Percentiles rank a stretch among this genome's conserved stretches.
Evolutionary conservation across 2,888 invertebrate genomes (phyloP).

Genomic region (Xylocampa areola): DNA sequence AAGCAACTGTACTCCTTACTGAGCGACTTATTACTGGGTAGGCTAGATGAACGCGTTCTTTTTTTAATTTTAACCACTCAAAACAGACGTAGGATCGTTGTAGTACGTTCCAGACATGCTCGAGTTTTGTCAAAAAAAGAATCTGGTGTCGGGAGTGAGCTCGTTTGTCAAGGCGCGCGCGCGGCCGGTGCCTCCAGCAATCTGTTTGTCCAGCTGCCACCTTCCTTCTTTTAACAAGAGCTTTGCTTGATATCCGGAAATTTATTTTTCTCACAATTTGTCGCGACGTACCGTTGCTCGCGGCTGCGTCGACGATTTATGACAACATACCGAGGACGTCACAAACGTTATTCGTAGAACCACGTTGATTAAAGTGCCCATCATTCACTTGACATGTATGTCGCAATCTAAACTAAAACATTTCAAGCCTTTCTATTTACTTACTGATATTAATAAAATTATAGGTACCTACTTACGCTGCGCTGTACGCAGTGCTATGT

Average conservation of each 20-base stretch:
- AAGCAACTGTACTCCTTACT: slow-evolving; percentile 15
- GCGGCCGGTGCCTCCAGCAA: slow-evolving; percentile 72
- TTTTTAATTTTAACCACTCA: slow-evolving; percentile 21
- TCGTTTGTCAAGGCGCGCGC: slow-evolving; percentile 75
- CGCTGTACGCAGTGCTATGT: no score
- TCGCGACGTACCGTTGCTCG: slow-evolving; percentile 65
- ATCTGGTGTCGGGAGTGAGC: slow-evolving; percentile 70
- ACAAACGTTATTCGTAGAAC: slow-evolving; percentile 45
- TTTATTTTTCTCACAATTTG: slow-evolving; percentile 79
- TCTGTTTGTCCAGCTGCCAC: slow-evolving; percentile 87
- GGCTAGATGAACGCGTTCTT: not conserved
- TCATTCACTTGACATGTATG: slow-evolving; percentile 43
- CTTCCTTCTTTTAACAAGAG: slow-evolving; percentile 84
- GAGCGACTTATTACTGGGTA: not conserved
- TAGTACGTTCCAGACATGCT: slow-evolving; percentile 31
- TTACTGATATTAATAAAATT: no score
- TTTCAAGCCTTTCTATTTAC: slow-evolving; percentile 20
- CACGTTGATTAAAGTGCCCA: slow-evolving; percentile 60
- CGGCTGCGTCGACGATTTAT: slow-evolving; percentile 67
- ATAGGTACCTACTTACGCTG: not conserved
- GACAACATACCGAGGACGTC: slow-evolving; percentile 52
- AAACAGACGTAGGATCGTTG: slow-evolving; percentile 15
- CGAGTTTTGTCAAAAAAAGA: slow-evolving; percentile 61
- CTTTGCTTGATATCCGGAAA: slow-evolving; percentile 81
- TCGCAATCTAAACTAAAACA: slow-evolving; percentile 35